Percentiles rank a stretch among this genome's conserved stretches.
phyloP scores from a whole-genome alignment of 2,113 vertebrate genomes.

The Chascanopsetta lugubris region DNA sequence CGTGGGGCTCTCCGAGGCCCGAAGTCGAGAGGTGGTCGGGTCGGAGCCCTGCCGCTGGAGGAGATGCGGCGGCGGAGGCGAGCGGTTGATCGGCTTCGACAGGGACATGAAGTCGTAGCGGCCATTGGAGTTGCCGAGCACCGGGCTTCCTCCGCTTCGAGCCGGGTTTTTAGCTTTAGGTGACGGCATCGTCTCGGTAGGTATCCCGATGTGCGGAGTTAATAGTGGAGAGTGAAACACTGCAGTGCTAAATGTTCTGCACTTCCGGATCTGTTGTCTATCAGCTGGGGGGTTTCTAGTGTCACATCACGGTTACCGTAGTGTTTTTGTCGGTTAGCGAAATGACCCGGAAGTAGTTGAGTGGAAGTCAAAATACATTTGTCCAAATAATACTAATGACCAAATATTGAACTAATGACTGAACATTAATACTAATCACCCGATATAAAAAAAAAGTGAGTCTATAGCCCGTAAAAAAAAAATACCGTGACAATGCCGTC shows the following conservation, averaged over 20 bases:
- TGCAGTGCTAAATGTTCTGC: constrained; percentile 25
- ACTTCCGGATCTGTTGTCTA: not conserved
- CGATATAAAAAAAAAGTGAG: no score
- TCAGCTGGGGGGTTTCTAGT: not conserved
- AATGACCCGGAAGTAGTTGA: not conserved
- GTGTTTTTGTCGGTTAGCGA: not conserved
- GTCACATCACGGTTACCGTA: constrained; percentile 37
- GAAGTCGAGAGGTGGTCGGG: constrained; percentile 78
- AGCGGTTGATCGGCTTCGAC: constrained; percentile 76
- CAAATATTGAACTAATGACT: no score
- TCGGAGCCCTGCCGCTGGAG: constrained; percentile 81
- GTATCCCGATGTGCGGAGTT: not conserved
- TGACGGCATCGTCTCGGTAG: constrained; percentile 75
- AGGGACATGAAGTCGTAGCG: constrained; percentile 88
- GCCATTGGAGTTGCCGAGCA: constrained; percentile 63
- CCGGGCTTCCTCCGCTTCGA: constrained; percentile 74
- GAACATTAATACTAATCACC: no score
- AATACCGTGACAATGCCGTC: no score
- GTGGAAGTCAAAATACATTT: not conserved
- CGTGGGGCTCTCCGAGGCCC: constrained; percentile 87
- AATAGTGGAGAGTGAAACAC: not conserved
- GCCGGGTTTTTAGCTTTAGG: constrained; percentile 77
- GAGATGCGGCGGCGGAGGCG: constrained; percentile 65
- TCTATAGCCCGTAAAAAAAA: no score
- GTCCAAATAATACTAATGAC: not conserved